Evolutionary conservation across 2,888 invertebrate genomes (phyloP).

Genomic region (Chaetoderma sp.): DNA sequence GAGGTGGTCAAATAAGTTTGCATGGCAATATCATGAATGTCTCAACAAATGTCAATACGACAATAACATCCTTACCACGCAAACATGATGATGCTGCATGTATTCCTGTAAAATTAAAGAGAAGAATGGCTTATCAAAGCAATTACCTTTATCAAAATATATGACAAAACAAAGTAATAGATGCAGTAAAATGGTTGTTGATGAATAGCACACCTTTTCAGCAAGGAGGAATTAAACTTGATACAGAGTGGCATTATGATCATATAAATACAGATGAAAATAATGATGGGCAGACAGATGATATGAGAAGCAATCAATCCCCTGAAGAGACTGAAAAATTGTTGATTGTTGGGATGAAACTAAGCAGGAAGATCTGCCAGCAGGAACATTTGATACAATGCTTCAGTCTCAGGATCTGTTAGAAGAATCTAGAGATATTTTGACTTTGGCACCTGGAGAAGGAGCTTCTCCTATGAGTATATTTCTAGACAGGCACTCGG

Average conservation of each 20-base stretch:
- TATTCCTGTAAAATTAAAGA: constrained; percentile 32
- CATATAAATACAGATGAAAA: too few relatives aligned
- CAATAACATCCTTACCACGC: constrained; percentile 18
- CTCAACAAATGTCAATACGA: neutral
- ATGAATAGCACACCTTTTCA: constrained; percentile 17
- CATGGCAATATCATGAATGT: constrained; percentile 1
- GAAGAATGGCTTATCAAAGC: constrained; percentile 30
- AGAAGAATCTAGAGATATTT: too few relatives aligned
- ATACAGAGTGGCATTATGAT: too few relatives aligned
- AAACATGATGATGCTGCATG: constrained; percentile 20
- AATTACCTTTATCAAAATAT: constrained; percentile 31
- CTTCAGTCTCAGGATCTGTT: too few relatives aligned
- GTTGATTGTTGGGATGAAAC: too few relatives aligned
- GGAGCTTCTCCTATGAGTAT: constrained; percentile 36
- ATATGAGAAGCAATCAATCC: too few relatives aligned
- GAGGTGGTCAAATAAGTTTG: neutral
- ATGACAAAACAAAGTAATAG: constrained; percentile 27
- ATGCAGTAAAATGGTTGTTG: constrained; percentile 18
- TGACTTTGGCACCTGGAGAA: too few relatives aligned
- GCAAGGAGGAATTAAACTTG: constrained; percentile 11
- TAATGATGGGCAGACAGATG: too few relatives aligned
- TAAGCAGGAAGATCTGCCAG: too few relatives aligned
- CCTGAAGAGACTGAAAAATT: too few relatives aligned
- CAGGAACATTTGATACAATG: too few relatives aligned
- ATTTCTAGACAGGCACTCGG: constrained; percentile 24